These are phyloP conservation scores for Agonum fuliginosum DNA, from an alignment of 2,888 invertebrate species.

Conservation along the genomic window DNA sequence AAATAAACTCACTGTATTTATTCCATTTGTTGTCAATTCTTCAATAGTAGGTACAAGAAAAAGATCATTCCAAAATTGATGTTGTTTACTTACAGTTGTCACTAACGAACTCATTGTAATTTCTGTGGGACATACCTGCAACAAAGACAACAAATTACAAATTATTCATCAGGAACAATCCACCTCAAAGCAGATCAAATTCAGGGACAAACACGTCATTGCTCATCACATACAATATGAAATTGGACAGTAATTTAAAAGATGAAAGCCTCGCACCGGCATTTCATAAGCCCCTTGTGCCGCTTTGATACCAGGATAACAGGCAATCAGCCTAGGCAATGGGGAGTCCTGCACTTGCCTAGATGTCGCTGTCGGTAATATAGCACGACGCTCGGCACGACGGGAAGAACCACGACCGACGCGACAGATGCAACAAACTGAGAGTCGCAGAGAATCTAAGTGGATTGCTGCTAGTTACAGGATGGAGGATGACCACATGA, in stretches of 20 bases:
- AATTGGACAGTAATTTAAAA: constrained; percentile 38
- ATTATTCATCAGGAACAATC: neutral
- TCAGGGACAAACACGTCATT: constrained; percentile 7
- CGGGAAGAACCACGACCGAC: neutral
- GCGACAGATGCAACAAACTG: constrained; percentile 1
- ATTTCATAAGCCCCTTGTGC: constrained; percentile 22
- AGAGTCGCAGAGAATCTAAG: neutral
- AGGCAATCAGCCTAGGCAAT: constrained; percentile 25
- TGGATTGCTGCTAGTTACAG: constrained; percentile 16
- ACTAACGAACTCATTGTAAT: neutral
- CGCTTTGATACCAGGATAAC: constrained; percentile 39
- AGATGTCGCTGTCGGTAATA: no score
- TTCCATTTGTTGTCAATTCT: no score
- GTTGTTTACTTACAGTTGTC: no score
- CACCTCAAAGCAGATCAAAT: constrained; percentile 5
- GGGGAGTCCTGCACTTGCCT: no score
- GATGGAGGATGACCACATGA: constrained; percentile 1
- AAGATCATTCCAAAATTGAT: no score
- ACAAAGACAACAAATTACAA: neutral
- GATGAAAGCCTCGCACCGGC: constrained; percentile 22
- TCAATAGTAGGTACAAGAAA: no score
- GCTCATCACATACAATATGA: constrained; percentile 17
- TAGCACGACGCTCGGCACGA: no score
- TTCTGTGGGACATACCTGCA: constrained; percentile 1
- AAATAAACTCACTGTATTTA: no score